These are phyloP conservation scores for Cyprinodon brontotheroides DNA, from an alignment of 2,113 vertebrate species.

Conservation along the genomic window DNA sequence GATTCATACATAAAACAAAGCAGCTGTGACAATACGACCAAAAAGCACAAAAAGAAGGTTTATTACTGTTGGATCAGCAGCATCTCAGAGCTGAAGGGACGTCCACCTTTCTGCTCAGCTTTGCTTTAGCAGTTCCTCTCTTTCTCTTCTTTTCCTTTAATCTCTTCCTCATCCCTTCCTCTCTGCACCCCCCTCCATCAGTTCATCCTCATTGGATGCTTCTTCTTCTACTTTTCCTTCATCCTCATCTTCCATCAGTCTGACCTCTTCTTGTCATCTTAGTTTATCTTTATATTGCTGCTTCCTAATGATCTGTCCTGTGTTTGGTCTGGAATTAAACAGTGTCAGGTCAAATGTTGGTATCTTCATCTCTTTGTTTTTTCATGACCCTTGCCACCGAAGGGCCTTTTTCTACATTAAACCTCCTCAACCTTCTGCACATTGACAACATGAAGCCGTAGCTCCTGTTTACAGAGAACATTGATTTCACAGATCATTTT, in stretches of 20 bases:
- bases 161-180: no score
- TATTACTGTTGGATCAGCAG: neutral
- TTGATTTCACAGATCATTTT: neutral
- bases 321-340: no score
- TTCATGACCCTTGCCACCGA: neutral
- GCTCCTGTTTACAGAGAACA: neutral
- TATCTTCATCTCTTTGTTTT: neutral
- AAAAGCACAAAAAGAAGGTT: neutral
- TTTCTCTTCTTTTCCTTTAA: no score
- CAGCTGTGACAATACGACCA: neutral
- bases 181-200: no score
- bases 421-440: neutral
- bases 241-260: no score
- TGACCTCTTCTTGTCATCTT: no score
- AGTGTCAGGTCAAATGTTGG: no score
- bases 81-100: neutral
- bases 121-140: neutral
- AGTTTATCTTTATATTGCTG: no score
- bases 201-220: no score
- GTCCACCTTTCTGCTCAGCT: neutral
- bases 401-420: neutral
- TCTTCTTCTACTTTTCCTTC: no score
- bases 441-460: neutral
- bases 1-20: neutral
- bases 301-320: no score